Evolutionary conservation across 1,140 invertebrate species (phyloP), one percentile per base, ranked within the genome.

Genomic region (Bradysia coprophila): DNA sequence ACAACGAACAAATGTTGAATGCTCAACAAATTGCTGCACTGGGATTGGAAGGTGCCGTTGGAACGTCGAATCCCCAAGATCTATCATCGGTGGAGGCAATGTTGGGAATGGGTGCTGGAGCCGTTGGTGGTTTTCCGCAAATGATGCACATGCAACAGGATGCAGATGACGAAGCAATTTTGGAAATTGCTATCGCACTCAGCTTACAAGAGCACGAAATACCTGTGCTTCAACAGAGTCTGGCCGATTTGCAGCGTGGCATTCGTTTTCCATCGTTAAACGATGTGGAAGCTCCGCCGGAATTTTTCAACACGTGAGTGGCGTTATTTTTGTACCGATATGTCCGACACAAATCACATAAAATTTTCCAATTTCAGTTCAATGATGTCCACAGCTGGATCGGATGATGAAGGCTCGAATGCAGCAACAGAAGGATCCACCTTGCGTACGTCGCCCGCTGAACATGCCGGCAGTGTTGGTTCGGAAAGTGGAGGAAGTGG

Each of bases 161-260:
- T 62, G 86, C 85, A 3, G 89, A 93, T 57, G 91, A 95, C 58
- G 91, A 96, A 59, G 83, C 89, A 1, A 95, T 96, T 77, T 86
- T 96, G 19, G 89, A 95, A 61, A 69, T 97, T 43, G 92, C 91
- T 1, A 95, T 97, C 49, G 91, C 91, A 1, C 65, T 96, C 1
- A 94, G 89, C 50, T 67, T 97, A 3, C 89, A 95, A 57, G 87
- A 78, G 50, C 73, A 78, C 45, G 53, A 53, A 5, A 18, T 58
- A 63, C 66, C 57, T 46, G 51, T 49, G 5, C 41, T 59, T 19
- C 59, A 54, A 16, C 53, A 55, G 31, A 57, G 51, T 18, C 38
- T 57, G 56, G 54, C 63, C 45, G 49, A 63, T 46, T 40, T 62
- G 46, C 46, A 48, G 37, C n/a, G n/a, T n/a, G 46, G 43, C 3